phyloP scores from a whole-genome alignment of 2,113 vertebrate species.

The Triplophysa siluroides region DNA sequence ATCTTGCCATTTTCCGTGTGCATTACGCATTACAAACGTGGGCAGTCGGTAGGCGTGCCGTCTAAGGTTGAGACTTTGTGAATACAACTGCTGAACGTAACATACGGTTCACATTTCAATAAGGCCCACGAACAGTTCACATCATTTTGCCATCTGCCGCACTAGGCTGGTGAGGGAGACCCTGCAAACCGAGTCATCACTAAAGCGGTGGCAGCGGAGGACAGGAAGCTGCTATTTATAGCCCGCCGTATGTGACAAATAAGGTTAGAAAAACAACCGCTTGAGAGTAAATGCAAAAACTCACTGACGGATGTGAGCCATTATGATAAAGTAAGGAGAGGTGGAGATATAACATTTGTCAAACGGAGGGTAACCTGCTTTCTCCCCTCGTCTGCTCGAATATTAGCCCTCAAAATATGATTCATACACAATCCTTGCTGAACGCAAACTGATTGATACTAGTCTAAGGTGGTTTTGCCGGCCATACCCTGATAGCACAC shows the following conservation, averaged over 20 bases:
- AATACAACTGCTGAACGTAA: background rate
- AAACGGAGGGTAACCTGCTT: background rate
- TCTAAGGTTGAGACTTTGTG: background rate
- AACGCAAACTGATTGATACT: no score
- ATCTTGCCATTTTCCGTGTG: no score
- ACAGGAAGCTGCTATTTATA: slow-evolving; percentile 37
- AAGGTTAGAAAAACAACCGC: slow-evolving; percentile 40
- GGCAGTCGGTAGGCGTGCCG: background rate
- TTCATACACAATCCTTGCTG: background rate
- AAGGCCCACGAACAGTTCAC: slow-evolving; percentile 23
- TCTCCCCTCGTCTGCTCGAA: background rate
- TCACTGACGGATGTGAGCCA: slow-evolving; percentile 1
- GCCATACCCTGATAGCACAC: no score
- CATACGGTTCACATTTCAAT: slow-evolving; percentile 6
- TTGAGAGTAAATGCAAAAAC: slow-evolving; percentile 11
- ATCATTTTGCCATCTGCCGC: slow-evolving; percentile 33
- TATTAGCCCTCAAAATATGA: background rate
- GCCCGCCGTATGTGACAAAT: slow-evolving; percentile 27
- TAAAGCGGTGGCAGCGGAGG: slow-evolving; percentile 8
- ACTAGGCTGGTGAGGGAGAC: slow-evolving; percentile 21
- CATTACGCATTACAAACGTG: background rate
- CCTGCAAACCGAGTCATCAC: slow-evolving; percentile 28
- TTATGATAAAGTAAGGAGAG: background rate
- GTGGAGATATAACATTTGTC: background rate
- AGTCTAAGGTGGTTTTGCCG: no score